Base-by-base conservation (phyloP, 2,888 invertebrate genomes). In the Xestia c-nigrum region DNA sequence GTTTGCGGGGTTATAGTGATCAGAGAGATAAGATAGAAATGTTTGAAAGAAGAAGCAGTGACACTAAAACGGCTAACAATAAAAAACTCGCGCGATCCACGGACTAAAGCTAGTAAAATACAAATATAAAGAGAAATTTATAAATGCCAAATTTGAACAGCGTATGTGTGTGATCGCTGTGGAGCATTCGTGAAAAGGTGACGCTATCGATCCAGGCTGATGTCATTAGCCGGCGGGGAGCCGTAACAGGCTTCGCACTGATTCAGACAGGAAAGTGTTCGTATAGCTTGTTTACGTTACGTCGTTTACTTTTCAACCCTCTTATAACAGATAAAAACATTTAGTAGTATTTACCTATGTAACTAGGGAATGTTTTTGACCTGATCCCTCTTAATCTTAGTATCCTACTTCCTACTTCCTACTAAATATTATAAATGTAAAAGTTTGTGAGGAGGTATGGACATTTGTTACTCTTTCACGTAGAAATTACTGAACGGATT, bases 151-250 rank as follows among this genome's bases (percentile, higher is more conserved):
- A 76, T 65, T 57, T 59, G 77, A 46, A 79, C 31, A 65, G 64
- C 21, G 38, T 47, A 67, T 68, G 14, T 50, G 31, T 24, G 43
- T 64, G 5, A 21, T 24, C 12, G 16, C 74, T 46, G 47, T 59
- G 43, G 40, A 46, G 63, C 50, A 59, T 12, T 46, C 67, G 67
- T 65, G 38, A 50, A 79, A 74, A 83, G 77, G 83, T 79, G 77
- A 77, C 57, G 68, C n/a, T 84, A 86, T 85, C 59, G 84, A 85
- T 74, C 72, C 63, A 38, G 40, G 3, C 59, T 74, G 69, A 78
- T 76, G 81, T 78, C 81, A 81, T 72, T 76, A 76, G n/a, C 46
- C 71, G 61, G 47, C 66, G 72, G 46, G 65, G 40, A 38, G 50
- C 40, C 47, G 38, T 59, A 52, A 61, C 76, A 40, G 66, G 83